Evolutionary conservation across 2,888 invertebrate species (phyloP), one percentile per base, ranked within the genome.

Genomic region (Thyatira batis): DNA sequence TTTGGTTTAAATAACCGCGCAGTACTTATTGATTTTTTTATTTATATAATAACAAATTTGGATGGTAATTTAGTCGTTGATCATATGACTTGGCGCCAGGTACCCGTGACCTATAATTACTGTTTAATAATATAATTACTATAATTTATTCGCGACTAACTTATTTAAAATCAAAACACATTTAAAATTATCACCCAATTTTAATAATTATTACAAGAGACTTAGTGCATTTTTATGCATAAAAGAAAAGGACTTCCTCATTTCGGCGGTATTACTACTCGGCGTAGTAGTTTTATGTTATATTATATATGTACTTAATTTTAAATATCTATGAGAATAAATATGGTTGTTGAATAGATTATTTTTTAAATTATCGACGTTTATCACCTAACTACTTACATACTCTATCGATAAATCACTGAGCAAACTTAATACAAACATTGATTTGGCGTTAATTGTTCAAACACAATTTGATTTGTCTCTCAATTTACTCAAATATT

Each of bases 401-500:
- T 45, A 20, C 23, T 25, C 13, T 25, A 2, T 13, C 13, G 13
- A 44, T 45, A 23, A 23, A 1, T 48, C 17, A 17, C 33, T 49
- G 30, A 50, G 50, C 30, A 45, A 59, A 60, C 56, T 61, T 57
- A 54, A 60, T 57, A 61, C 58, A 52, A 68, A 74, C 71, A 70
- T 73, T 74, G 61, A 64, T 60, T 62, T 60, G 54, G 55, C 56
- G 55, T 60, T 73, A 73, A 72, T 69, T 60, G 69, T 60, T 61
- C 65, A 73, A 77, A 73, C 66, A 71, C 44, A 44, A 51, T 60
- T 64, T 58, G 73, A 58, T 73, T 76, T 69, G 61, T 54, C 45
- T 56, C 57, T 49, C 65, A 68, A 69, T 69, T 60, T 66, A 65
- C 54, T 65, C 69, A 53, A 77, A 76, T 79, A 74, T 80, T 80